Percentiles rank a stretch among this genome's conserved stretches.
Conservation (phyloP, 2,113 vertebrate genomes). For the Ameiurus melas region DNA sequence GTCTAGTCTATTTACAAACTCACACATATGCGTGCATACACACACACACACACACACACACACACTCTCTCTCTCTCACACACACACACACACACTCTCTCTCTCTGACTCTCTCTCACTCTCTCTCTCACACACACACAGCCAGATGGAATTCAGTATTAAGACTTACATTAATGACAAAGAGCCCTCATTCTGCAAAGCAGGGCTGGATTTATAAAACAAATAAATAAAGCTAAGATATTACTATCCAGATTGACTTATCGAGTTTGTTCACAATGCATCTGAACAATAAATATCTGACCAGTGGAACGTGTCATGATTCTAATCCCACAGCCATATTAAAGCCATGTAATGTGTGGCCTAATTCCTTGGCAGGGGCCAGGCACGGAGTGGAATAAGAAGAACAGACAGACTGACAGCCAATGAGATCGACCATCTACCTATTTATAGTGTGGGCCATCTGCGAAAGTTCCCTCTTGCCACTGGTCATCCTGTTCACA, state of each 20-base stretch:
- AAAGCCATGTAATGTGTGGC: slow-evolving; percentile 53
- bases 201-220: slow-evolving; percentile 64
- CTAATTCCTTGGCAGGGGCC: slow-evolving; percentile 58
- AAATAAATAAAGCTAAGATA: slow-evolving; percentile 71
- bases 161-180: slow-evolving; percentile 78
- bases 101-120: too few species aligned
- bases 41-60: slow-evolving; percentile 51
- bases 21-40: slow-evolving; percentile 50
- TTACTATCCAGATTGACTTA: slow-evolving; percentile 7
- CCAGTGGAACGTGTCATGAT: slow-evolving; percentile 37
- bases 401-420: slow-evolving; percentile 77
- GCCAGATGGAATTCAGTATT: slow-evolving; percentile 74
- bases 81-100: slow-evolving; percentile 43
- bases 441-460: slow-evolving; percentile 86
- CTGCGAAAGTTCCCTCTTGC: slow-evolving; percentile 85
- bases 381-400: slow-evolving; percentile 60
- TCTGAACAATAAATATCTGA: slow-evolving; percentile 56
- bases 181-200: slow-evolving; percentile 74
- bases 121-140: slow-evolving; percentile 55
- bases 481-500: slow-evolving; percentile 90
- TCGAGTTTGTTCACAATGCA: slow-evolving; percentile 7
- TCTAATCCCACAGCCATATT: slow-evolving; percentile 47
- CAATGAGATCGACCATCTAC: slow-evolving; percentile 75
- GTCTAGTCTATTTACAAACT: slow-evolving; percentile 49
- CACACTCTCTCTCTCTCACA: not conserved